Conservation (phyloP, 2,113 vertebrate genomes). For the Sebastes schlegelii region DNA sequence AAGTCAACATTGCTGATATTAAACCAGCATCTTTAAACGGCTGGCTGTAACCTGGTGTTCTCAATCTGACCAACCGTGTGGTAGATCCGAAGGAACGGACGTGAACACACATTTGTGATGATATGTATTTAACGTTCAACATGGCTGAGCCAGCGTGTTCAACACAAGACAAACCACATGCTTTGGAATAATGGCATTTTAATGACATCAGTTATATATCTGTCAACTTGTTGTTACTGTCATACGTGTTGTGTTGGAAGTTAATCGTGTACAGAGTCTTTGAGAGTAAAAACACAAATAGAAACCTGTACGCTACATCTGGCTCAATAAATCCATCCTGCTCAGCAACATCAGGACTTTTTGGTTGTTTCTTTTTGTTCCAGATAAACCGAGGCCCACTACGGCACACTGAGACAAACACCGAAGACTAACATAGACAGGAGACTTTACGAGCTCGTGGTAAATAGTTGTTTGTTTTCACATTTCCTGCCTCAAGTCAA, state of each 20-base stretch:
- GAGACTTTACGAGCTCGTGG: neutral
- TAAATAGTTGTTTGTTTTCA: slow-evolving; percentile 1
- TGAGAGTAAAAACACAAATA: slow-evolving; percentile 16
- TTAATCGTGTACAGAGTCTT: slow-evolving; percentile 3
- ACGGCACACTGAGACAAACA: slow-evolving; percentile 34
- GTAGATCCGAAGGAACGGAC: neutral
- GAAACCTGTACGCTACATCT: neutral
- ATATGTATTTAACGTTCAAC: neutral
- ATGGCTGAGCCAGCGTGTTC: neutral
- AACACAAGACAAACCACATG: slow-evolving; percentile 26
- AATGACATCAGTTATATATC: slow-evolving; percentile 50
- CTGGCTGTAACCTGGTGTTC: neutral
- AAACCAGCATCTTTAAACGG: neutral
- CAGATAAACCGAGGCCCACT: slow-evolving; percentile 30
- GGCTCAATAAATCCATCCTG: slow-evolving; percentile 12
- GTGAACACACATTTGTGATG: neutral
- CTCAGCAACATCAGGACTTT: slow-evolving; percentile 50
- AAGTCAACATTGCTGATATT: neutral
- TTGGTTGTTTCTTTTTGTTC: slow-evolving; percentile 82
- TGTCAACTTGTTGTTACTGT: slow-evolving; percentile 9
- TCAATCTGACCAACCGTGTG: neutral
- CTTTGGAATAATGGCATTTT: slow-evolving; percentile 58
- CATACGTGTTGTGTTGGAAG: neutral
- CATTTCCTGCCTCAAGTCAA: slow-evolving; percentile 4
- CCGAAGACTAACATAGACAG: slow-evolving; percentile 29